Evolutionary conservation across 2,797 vertebrate genomes (phyloP), one percentile per base, ranked within the genome.

Genomic region (Lacerta viridis): DNA sequence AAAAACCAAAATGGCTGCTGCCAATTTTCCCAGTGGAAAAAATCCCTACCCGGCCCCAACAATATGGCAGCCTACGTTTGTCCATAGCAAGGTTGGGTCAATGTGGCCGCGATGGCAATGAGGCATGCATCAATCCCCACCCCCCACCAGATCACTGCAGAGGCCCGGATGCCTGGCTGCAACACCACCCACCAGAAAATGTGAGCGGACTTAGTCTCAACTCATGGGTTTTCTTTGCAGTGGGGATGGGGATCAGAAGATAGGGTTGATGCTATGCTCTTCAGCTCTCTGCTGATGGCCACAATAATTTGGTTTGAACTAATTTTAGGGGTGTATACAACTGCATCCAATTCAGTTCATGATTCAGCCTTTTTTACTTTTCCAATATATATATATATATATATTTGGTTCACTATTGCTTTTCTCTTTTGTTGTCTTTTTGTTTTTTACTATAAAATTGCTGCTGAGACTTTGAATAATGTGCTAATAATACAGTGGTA

Each of bases 291-390:
- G 11, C 43, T 79, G 27, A 55, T 50, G 77, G 27, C 15, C 50
- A 59, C 15, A 11, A 33, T 23, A 59, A 79, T 79, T 79, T 55
- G 46, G 29, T 33, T 79, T 59, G 66, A n/a, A 69, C 23, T n/a
- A 29, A 29, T 69, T 69, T 27, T 69, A 69, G 23, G 1, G 0
- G 6, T 78, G 1, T 46, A 78, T 78, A 61, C 20, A 20, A 80
- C 33, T 39, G 33, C 5, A 5, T 80, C 55, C 33, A 17, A 23
- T 36, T 69, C 25, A 9, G 1, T 68, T 82, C 8, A 87, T 50
- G 18, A 17, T n/a, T 78, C 78, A 55, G 8, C 23, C 50, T 88
- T 84, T 82, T 61, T 77, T n/a, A 69, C 18, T 55, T 83, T 81
- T 20, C 33, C n/a, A n/a, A n/a, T n/a, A n/a, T n/a, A n/a, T n/a